These are phyloP conservation scores for Amblyopsis rosae DNA, from an alignment of 2,113 vertebrate species.

Conservation along the genomic window DNA sequence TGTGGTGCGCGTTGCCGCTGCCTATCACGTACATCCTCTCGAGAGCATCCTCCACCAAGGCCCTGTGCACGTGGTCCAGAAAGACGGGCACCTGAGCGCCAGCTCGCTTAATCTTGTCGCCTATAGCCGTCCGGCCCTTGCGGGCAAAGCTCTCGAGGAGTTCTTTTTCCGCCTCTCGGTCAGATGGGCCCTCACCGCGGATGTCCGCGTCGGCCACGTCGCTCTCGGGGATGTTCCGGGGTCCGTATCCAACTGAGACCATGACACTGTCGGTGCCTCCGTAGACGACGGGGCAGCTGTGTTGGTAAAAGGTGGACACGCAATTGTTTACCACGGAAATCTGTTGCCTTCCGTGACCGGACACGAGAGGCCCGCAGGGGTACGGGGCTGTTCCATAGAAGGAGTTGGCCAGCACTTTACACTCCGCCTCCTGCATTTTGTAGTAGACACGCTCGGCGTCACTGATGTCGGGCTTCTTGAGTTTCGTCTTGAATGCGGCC, in stretches of 20 bases:
- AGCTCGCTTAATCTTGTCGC: background rate
- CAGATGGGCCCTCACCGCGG: background rate
- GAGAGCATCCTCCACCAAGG: too few species aligned
- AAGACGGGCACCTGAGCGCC: too few species aligned
- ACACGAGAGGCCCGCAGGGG: constrained; percentile 9
- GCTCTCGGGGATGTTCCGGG: background rate
- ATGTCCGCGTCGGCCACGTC: background rate
- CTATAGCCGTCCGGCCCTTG: background rate
- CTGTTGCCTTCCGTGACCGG: constrained; percentile 1
- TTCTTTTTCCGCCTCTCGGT: background rate
- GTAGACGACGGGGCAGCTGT: background rate
- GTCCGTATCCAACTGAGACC: too few species aligned
- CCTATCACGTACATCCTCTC: too few species aligned
- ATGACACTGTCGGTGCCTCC: constrained; percentile 2
- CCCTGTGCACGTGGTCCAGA: too few species aligned
- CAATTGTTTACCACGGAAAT: background rate
- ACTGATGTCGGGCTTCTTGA: background rate
- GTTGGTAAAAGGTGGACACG: background rate
- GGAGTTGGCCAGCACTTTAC: too few species aligned
- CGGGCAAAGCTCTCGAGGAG: background rate
- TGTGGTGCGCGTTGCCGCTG: too few species aligned
- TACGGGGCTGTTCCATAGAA: constrained; percentile 1
- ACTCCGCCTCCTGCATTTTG: too few species aligned
- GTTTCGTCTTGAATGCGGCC: background rate
- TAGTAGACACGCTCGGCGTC: background rate